phyloP scores from a whole-genome alignment of 2,797 vertebrate genomes.

The Labroides dimidiatus region DNA sequence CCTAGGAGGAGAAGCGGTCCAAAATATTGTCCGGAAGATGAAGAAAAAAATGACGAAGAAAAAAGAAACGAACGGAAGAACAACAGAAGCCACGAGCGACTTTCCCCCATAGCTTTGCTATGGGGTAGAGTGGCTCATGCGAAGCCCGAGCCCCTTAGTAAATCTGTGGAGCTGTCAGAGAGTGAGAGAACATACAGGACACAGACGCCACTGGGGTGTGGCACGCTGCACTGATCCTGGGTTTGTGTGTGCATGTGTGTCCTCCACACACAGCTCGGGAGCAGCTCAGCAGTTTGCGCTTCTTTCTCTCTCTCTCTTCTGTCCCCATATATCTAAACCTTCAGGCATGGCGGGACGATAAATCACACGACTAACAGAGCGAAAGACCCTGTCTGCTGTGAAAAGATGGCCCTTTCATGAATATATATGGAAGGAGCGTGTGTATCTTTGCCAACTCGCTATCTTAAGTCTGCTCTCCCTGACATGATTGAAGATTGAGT shows the following conservation, averaged over 20 bases:
- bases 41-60: too few relatives aligned
- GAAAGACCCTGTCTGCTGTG: constrained; percentile 53
- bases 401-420: constrained; percentile 69
- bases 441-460: constrained; percentile 51
- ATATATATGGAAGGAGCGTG: constrained; percentile 65
- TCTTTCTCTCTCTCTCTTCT: constrained; percentile 1
- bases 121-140: too few relatives aligned
- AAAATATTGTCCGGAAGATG: too few relatives aligned
- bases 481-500: constrained; percentile 58
- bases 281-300: constrained; percentile 41
- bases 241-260: background rate
- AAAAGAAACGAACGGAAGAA: too few relatives aligned
- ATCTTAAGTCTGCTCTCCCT: constrained; percentile 37
- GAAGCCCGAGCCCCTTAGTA: too few relatives aligned
- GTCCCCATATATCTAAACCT: constrained; percentile 49
- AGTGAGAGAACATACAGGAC: constrained; percentile 40
- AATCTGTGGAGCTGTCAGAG: constrained; percentile 50
- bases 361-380: constrained; percentile 68
- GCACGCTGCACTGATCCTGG: constrained; percentile 13
- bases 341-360: constrained; percentile 56
- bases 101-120: too few relatives aligned
- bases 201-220: constrained; percentile 42
- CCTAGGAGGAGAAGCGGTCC: too few relatives aligned
- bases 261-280: constrained; percentile 15
- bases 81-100: too few relatives aligned